Base-by-base conservation (phyloP, 2,113 vertebrate species). In the Oreochromis niloticus region DNA sequence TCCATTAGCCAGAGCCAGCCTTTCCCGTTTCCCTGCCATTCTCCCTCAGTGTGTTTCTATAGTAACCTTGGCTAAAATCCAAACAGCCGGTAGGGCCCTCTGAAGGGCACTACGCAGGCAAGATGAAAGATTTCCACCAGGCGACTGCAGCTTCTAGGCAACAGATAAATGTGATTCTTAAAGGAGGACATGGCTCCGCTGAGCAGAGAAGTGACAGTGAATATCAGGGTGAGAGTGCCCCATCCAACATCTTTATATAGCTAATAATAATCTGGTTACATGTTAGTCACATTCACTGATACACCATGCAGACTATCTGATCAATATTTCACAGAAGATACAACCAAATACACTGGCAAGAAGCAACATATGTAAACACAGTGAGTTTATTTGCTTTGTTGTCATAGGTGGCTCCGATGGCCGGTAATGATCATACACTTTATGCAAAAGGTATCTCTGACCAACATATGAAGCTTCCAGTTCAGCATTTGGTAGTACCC, bases 41-140 rank as follows among this genome's bases (percentile, higher is more conserved):
- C 91, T 92, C 91, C 81, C 89, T 90, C 92, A 71, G 85, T 89
- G 91, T 83, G 95, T 95, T 95, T 95, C 95, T 93, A 95, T 95
- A 94, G 94, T 93, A 95, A 95, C 95, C 91, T 87, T 95, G 95
- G 95, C 94, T 90, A 86, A 91, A 90, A 83, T 94, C 95, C 95
- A 95, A 95, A 92, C 92, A 93, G 94, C 93, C 92, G 71, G 89
- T 61, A 92, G 92, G 91, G 88, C 92, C 91, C 93, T 95, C 91
- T 93, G 94, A 95, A 94, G 94, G 94, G 94, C 94, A 90, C 90
- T 86, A 91, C 90, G 87, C 92, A 93, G 89, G 84, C 88, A 83
- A 89, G 83, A 94, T 92, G 93, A 94, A 93, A 92, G 94, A 94
- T 94, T 90, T 91, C 91, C 89, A 93, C 87, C 93, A 90, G 88